Conservation (phyloP, 2,888 invertebrate species). For the Mechanitis mazaeus region DNA sequence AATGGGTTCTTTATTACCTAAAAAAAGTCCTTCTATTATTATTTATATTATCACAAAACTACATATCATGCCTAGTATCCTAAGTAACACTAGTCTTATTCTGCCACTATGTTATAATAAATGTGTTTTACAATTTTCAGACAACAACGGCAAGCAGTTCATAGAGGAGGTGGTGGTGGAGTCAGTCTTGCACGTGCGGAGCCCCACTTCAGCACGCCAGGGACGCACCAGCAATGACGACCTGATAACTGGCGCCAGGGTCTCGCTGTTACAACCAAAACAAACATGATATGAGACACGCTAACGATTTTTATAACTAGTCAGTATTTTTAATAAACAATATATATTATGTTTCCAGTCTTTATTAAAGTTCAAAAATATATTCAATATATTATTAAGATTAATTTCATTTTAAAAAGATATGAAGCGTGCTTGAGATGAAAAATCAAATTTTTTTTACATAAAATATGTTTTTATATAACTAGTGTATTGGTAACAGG, state of each 20-base stretch:
- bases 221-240: constrained; percentile 51
- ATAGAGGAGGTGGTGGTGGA: constrained; percentile 71
- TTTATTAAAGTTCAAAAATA: not conserved
- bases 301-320: constrained; percentile 5
- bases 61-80: too few relatives aligned
- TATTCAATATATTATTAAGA: constrained; percentile 29
- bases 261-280: constrained; percentile 32
- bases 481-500: too few relatives aligned
- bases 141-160: constrained; percentile 50
- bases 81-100: too few relatives aligned
- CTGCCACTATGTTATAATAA: too few relatives aligned
- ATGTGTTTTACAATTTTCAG: constrained; percentile 41
- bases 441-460: too few relatives aligned
- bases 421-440: too few relatives aligned
- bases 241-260: constrained; percentile 54
- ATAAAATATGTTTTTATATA: too few relatives aligned
- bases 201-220: constrained; percentile 48
- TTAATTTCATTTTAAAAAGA: constrained; percentile 15
- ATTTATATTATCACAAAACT: too few relatives aligned
- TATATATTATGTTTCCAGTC: not conserved
- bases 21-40: too few relatives aligned
- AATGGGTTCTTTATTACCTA: too few relatives aligned
- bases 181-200: constrained; percentile 58
- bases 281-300: not conserved
- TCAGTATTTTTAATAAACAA: constrained; percentile 12